Evolutionary conservation across 2,797 vertebrate species (phyloP).

Genomic region (Valencia hispanica): DNA sequence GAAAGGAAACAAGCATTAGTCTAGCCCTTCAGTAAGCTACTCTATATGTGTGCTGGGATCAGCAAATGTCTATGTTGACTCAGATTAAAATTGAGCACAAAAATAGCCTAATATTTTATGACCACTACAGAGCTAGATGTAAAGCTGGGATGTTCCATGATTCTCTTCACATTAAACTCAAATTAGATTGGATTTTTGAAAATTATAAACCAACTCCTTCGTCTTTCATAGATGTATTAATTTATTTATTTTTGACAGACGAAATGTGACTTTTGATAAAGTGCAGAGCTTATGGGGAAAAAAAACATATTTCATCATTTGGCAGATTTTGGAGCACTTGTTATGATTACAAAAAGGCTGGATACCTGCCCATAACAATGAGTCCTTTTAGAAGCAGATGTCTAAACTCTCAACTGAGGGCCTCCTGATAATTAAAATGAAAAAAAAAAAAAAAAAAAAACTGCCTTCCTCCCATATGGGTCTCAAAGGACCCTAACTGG

Average conservation of each 20-base stretch:
- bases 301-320: neutral
- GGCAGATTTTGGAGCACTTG: neutral
- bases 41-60: neutral
- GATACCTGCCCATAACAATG: neutral
- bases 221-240: neutral
- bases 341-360: slow-evolving; percentile 7
- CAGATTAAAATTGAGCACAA: neutral
- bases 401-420: neutral
- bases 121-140: neutral
- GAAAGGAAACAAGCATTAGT: neutral
- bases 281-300: neutral
- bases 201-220: neutral
- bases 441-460: neutral
- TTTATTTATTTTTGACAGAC: neutral
- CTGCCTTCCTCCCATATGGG: neutral
- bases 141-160: too few species aligned
- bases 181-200: neutral
- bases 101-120: neutral
- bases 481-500: neutral
- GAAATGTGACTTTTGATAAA: neutral
- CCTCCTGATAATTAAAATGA: neutral
- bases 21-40: neutral
- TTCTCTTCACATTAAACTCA: too few species aligned
- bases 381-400: neutral
- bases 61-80: neutral